Evolutionary conservation across 1,140 invertebrate genomes (phyloP).

Genomic region (Nebria ingens): DNA sequence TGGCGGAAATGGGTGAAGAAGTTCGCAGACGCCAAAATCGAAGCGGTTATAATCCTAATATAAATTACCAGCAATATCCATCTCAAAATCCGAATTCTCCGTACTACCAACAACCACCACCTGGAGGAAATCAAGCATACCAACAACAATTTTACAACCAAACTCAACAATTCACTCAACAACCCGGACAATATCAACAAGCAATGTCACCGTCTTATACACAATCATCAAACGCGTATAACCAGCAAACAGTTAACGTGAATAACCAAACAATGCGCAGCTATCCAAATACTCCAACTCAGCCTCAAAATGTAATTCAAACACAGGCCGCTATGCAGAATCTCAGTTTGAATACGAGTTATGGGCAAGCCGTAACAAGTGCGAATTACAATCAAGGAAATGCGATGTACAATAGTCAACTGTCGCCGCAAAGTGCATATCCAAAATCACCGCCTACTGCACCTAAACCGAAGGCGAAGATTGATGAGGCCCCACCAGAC

Average conservation of each 20-base stretch:
- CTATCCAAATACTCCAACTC: neutral
- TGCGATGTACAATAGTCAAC: neutral
- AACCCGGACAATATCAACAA: slow-evolving; percentile 16
- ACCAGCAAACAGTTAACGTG: neutral
- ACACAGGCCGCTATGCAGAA: neutral
- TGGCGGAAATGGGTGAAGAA: slow-evolving; percentile 75
- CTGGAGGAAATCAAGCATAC: slow-evolving; percentile 3
- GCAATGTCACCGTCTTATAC: slow-evolving; percentile 13
- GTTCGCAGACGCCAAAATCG: slow-evolving; percentile 57
- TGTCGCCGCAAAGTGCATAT: slow-evolving; percentile 11
- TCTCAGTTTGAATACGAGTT: neutral
- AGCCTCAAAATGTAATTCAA: neutral
- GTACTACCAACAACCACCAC: neutral
- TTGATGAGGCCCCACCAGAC: slow-evolving; percentile 50
- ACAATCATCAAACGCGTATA: neutral
- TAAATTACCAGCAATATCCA: slow-evolving; percentile 3
- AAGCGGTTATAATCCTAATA: slow-evolving; percentile 15
- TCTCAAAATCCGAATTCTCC: slow-evolving; percentile 1
- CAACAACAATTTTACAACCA: slow-evolving; percentile 28
- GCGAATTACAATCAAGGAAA: neutral
- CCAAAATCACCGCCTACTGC: slow-evolving; percentile 38
- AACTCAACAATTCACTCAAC: slow-evolving; percentile 24
- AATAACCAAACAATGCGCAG: neutral
- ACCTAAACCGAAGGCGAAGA: slow-evolving; percentile 34
- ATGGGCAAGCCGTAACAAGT: neutral